A percentile compares a stretch with the other conserved stretches of the same genome.
Conservation (phyloP, 2,888 invertebrate species). For the Orchesellides sinensis region DNA sequence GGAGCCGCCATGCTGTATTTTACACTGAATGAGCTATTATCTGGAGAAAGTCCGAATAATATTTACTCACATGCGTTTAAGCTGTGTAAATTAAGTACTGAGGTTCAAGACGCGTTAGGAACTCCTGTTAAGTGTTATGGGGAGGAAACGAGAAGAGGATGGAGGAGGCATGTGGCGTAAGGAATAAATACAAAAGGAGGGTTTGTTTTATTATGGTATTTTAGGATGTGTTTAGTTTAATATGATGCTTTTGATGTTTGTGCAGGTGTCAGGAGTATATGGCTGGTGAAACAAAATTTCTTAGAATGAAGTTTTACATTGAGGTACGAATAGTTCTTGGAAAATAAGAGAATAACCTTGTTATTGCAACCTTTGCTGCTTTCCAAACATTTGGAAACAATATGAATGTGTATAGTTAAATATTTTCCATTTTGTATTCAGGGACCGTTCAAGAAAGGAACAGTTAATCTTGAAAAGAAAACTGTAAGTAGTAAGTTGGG, state of each 20-base stretch:
- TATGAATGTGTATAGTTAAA: too few species aligned
- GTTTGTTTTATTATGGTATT: conserved; percentile 1
- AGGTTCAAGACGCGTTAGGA: conserved; percentile 90
- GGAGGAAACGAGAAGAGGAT: conserved; percentile 89
- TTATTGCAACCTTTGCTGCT: too few species aligned
- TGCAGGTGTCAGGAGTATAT: conserved; percentile 79
- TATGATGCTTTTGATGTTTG: neutral
- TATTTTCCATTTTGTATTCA: neutral
- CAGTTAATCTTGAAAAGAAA: conserved; percentile 90
- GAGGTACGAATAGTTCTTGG: too few species aligned
- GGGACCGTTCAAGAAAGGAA: conserved; percentile 87
- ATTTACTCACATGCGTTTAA: conserved; percentile 88
- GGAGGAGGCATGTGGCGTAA: conserved; percentile 88
- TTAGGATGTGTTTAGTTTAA: conserved; percentile 1
- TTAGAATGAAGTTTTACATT: conserved; percentile 94
- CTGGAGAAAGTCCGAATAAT: conserved; percentile 92
- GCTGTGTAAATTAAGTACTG: conserved; percentile 85
- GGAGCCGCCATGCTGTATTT: conserved; percentile 90
- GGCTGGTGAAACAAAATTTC: conserved; percentile 86
- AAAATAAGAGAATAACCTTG: neutral
- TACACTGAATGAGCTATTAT: conserved; percentile 91
- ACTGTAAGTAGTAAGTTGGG: conserved; percentile 72
- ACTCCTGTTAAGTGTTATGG: conserved; percentile 93
- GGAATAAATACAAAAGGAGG: conserved; percentile 30
- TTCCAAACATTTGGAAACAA: too few species aligned